These are phyloP conservation scores for Sericinus montela DNA, from an alignment of 2,888 invertebrate genomes.

Conservation along the genomic window DNA sequence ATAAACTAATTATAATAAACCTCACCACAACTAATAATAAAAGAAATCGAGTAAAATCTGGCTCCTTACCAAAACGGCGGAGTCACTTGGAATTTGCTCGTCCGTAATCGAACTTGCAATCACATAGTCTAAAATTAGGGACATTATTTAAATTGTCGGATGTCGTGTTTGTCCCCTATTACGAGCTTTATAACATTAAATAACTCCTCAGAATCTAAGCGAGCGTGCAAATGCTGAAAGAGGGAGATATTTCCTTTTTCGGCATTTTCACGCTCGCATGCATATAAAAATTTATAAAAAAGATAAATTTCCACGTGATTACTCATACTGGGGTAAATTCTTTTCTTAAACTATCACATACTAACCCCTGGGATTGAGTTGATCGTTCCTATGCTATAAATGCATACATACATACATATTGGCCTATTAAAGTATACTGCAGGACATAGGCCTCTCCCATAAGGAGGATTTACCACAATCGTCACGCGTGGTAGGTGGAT, in stretches of 20 bases:
- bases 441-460: too few species aligned
- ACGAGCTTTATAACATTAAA: constrained; percentile 5
- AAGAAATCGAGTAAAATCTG: constrained; percentile 1
- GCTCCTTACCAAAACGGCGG: constrained; percentile 2
- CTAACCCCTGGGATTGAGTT: too few species aligned
- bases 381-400: too few species aligned
- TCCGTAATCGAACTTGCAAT: constrained; percentile 8
- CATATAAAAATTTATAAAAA: too few species aligned
- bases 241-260: neutral
- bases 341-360: too few species aligned
- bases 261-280: too few species aligned
- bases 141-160: constrained; percentile 16
- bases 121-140: constrained; percentile 12
- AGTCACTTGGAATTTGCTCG: neutral
- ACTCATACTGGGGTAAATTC: too few species aligned
- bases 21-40: neutral
- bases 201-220: constrained; percentile 4
- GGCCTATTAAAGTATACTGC: too few species aligned
- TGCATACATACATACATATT: too few species aligned
- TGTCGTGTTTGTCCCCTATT: constrained; percentile 18
- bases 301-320: too few species aligned
- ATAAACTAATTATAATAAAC: neutral
- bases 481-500: too few species aligned
- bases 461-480: too few species aligned
- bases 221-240: constrained; percentile 12